Conservation (phyloP, 1,140 invertebrate species). For the Branchinecta lindahli region DNA sequence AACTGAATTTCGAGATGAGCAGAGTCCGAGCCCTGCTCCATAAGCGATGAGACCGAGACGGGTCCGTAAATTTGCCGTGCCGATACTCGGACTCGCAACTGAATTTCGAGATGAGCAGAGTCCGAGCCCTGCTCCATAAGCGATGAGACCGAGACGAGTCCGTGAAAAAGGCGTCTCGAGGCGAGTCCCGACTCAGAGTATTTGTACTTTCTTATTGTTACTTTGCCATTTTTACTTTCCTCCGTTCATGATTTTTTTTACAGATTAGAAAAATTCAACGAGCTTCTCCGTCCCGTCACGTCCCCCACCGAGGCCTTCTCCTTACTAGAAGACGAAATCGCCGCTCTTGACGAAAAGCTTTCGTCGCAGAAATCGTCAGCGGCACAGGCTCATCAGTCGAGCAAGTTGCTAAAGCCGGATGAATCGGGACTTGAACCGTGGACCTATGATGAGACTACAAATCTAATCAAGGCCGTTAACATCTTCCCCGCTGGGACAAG, state of each 20-base stretch:
- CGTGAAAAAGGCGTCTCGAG: too few species aligned
- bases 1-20: too few species aligned
- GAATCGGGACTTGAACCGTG: slow-evolving; percentile 38
- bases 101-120: too few species aligned
- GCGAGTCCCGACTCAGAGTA: too few species aligned
- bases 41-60: too few species aligned
- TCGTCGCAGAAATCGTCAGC: slow-evolving; percentile 21
- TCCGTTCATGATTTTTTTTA: not conserved
- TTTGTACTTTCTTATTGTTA: too few species aligned
- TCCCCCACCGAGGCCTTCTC: not conserved
- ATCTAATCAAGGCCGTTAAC: slow-evolving; percentile 90
- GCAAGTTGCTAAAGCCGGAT: slow-evolving; percentile 15
- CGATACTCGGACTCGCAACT: too few species aligned
- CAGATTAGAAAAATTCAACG: slow-evolving; percentile 29
- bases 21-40: too few species aligned
- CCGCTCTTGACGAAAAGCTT: slow-evolving; percentile 23
- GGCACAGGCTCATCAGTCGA: slow-evolving; percentile 13
- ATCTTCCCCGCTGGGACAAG: slow-evolving; percentile 89
- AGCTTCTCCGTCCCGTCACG: not conserved
- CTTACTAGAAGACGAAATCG: slow-evolving; percentile 17
- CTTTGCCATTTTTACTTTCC: too few species aligned
- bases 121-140: too few species aligned
- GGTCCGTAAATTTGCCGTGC: too few species aligned
- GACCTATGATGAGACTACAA: slow-evolving; percentile 61
- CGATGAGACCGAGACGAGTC: too few species aligned